A percentile compares a stretch with the other conserved stretches of the same genome.
Conservation (phyloP, 1,140 invertebrate genomes). For the Drosophila lacertosa region DNA sequence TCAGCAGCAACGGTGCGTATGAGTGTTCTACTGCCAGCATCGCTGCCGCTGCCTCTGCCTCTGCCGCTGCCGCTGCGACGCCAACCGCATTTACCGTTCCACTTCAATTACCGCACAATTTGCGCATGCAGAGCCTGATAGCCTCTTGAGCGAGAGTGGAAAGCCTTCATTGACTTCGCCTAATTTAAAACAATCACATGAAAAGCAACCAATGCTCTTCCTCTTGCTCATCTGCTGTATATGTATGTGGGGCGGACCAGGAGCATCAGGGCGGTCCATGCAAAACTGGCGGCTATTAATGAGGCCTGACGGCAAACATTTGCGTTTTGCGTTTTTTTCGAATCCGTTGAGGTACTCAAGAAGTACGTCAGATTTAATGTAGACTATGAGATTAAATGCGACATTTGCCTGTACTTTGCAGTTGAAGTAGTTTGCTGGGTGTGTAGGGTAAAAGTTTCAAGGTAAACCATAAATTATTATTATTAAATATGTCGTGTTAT, state of each 20-base stretch:
- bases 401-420: too few relatives aligned
- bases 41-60: conserved; percentile 9
- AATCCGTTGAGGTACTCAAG: background rate
- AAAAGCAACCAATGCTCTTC: conserved; percentile 40
- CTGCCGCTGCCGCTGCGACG: conserved; percentile 7
- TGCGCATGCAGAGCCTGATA: background rate
- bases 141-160: background rate
- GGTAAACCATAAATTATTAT: too few relatives aligned
- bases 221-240: background rate
- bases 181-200: conserved; percentile 58
- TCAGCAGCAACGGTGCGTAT: conserved; percentile 57
- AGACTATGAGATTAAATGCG: too few relatives aligned
- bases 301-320: conserved; percentile 42
- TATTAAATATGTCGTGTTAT: too few relatives aligned
- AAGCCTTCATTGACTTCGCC: conserved; percentile 37
- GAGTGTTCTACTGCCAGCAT: conserved; percentile 40
- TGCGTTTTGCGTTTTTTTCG: background rate
- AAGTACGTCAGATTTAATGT: background rate
- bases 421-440: too few relatives aligned
- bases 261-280: conserved; percentile 31
- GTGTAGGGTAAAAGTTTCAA: too few relatives aligned
- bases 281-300: conserved; percentile 34
- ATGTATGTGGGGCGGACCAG: background rate
- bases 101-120: conserved; percentile 54
- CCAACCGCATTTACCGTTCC: conserved; percentile 45